Base-by-base conservation (phyloP, 1,140 invertebrate genomes). In the Prorops nasuta region DNA sequence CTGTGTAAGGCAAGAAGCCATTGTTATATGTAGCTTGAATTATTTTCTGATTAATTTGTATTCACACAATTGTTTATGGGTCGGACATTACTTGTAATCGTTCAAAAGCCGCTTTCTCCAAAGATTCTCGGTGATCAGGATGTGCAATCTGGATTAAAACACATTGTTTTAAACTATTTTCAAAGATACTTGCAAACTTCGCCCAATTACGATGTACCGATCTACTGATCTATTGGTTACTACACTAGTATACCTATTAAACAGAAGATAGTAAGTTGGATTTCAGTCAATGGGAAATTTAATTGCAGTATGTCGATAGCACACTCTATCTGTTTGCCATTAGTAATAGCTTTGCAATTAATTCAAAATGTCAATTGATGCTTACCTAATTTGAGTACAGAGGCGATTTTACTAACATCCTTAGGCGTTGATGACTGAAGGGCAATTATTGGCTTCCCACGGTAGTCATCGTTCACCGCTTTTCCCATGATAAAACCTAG, bases 161-260 rank as follows among this genome's bases (percentile, higher is more conserved):
- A 46, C 94, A 75, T 71, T 97, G 94, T 10, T 92, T 79, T 8
- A 96, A 78, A 21, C 86, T 89, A 73, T 94, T 95, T 16, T 94
- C 94, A 76, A 95, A 96, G 6, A 98, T 74, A 49, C 87, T 81
- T 0, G 94, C 93, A 54, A 97, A 20, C 95, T 94, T 60, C 91
- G 83, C 69, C 97, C 94, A 0, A 94, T 98, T 0, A 96, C 94
- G 4, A 97, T 83, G 66, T 97, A 97, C 66, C 95, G 90, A 1
- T 91, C 89, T 69, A 96, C 93, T 1, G 91, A 92, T 55, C 93
- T 80, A 0, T 90, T 90, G 3, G 91, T 93, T 2, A 95, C 92
- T 12, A 98, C 92, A 24, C 94, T 93, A 44, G 88, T 91, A 59
- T 93, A 93, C 94, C 64, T 14, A 44, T 47, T 54, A 39, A 45